Evolutionary conservation across 2,113 vertebrate species (phyloP).

Genomic region (Elephantulus edwardii): DNA sequence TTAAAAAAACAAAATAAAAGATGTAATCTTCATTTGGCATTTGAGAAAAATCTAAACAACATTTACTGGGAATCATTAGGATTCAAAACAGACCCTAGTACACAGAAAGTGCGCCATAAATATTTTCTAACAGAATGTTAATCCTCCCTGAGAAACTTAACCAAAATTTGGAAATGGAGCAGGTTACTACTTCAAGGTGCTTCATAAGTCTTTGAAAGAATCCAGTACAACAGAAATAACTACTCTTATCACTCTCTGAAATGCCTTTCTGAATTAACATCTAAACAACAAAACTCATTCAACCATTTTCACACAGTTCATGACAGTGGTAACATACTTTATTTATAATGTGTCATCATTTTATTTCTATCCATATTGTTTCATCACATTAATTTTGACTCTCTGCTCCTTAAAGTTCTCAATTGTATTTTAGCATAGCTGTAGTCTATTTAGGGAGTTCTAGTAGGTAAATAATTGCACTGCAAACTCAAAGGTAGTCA

Average conservation of each 20-base stretch:
- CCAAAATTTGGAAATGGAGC: slow-evolving; percentile 30
- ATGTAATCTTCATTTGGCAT: neutral
- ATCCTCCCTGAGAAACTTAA: neutral
- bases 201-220: slow-evolving; percentile 32
- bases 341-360: neutral
- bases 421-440: neutral
- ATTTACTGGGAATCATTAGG: neutral
- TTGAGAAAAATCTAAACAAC: slow-evolving; percentile 10
- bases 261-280: neutral
- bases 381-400: neutral
- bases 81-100: neutral
- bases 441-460: neutral
- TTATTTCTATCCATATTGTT: neutral
- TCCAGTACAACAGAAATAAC: slow-evolving; percentile 29
- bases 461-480: no score
- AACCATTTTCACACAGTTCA: neutral
- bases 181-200: slow-evolving; percentile 21
- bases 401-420: neutral
- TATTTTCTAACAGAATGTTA: neutral
- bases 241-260: slow-evolving; percentile 6
- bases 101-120: neutral
- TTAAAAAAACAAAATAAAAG: no score
- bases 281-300: neutral
- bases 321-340: neutral
- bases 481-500: no score